Base-by-base conservation (phyloP, 2,113 vertebrate species). In the Festucalex cinctus region DNA sequence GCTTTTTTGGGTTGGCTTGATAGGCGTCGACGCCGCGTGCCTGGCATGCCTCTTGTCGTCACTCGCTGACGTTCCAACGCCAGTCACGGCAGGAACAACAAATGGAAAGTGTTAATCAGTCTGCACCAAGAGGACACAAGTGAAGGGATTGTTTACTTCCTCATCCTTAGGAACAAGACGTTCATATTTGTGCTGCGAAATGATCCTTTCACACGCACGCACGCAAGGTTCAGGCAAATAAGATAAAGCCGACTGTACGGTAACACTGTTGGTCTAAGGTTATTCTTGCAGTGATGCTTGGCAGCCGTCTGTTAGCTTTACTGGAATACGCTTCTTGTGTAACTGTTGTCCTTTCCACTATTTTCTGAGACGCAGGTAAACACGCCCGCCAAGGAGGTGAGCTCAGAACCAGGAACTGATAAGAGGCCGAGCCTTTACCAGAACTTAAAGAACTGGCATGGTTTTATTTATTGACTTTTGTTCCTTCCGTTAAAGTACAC, bases 291-390 rank as follows among this genome's bases (percentile, higher is more conserved):
- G 75, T 66, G 66, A 73, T 80, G 67, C 65, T 70, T 76, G 79
- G 78, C 75, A 75, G 60, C 43, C 39, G 61, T 57, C 65, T n/a
- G 35, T 44, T 62, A 56, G 59, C 70, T 81, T 82, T 82, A 85
- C 81, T 61, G 83, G 83, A 89, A 88, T 73, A 82, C 61, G 60
- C 5, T n/a, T 75, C 80, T 84, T 84, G 82, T 76, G 81, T 75
- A 83, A 86, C 70, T 66, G 64, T 64, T 82, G 83, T 81, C 71
- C 71, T 83, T 86, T 88, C 81, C 71, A 71, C 59, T 85, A 57
- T 74, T 86, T 62, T 74, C 51, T 70, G 61, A 78, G 51, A 44
- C 1, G 48, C n/a, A 28, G 67, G 69, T 69, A 85, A 90, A 86
- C 69, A 82, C 78, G 35, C 20, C 10, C 70, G 57, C 59, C 69